Evolutionary conservation across 2,888 invertebrate species (phyloP), one percentile per base, ranked within the genome.

Genomic region (Gisinianus flammeolus): DNA sequence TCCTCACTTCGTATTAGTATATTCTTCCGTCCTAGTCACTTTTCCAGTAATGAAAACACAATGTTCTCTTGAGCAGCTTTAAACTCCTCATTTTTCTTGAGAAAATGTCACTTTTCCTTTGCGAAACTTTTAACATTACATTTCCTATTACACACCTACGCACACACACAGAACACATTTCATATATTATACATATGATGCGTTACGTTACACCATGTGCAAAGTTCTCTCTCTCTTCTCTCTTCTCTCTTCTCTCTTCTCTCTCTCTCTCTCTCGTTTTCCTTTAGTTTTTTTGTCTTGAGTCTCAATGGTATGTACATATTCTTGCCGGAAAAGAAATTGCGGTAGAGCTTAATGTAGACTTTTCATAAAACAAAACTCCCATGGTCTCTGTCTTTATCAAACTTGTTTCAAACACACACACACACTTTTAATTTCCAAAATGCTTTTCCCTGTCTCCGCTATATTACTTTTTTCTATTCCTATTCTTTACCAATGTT

Each of bases 21-120:
- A n/a, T n/a, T n/a, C n/a, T n/a, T n/a, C n/a, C n/a, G n/a, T n/a
- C n/a, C n/a, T n/a, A n/a, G n/a, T n/a, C n/a, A n/a, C n/a, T n/a
- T n/a, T n/a, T n/a, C n/a, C n/a, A n/a, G n/a, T 54, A 70, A 70
- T 70, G 73, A 73, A 62, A 73, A 62, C 73, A 73, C 62, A 73
- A 73, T 62, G 62, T 73, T 73, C 73, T 62, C 73, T 30, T 31
- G 28, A 56, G 71, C 31, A 30, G 56, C 28, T 71, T 56, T 33
- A 56, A 71, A 71, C n/a, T 22, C 12, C 30, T 31, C 56, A 71
- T 71, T 71, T 71, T 71, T 71, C 56, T 28, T 30, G 31, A n/a
- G 24, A 31, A 31, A 33, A 54, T 31, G 71, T 71, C 71, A 56
- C 71, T n/a, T 33, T 30, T 54, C 30, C 58, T 31, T 54, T n/a